Conservation (phyloP, 1,140 invertebrate species). For the Drosophila sulfurigaster region DNA sequence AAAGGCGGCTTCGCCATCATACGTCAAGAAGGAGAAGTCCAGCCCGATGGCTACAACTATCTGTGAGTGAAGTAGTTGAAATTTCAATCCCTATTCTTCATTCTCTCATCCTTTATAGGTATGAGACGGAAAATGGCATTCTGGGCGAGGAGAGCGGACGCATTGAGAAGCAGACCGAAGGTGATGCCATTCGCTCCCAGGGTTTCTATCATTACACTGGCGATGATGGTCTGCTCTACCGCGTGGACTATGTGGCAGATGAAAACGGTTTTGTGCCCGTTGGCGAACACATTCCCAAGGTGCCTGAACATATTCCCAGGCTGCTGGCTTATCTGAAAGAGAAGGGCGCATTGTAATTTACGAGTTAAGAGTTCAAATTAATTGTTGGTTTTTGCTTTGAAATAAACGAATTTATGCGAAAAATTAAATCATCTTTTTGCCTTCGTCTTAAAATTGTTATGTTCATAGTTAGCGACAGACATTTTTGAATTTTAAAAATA, state of each 20-base stretch:
- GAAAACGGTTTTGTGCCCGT: constrained; percentile 92
- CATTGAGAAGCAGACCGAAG: constrained; percentile 85
- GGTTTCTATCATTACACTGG: constrained; percentile 88
- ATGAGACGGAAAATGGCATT: constrained; percentile 88
- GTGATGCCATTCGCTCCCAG: constrained; percentile 84
- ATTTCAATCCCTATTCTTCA: too few species aligned
- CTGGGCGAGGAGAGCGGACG: constrained; percentile 86
- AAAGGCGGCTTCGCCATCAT: constrained; percentile 73
- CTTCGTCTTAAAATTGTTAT: too few species aligned
- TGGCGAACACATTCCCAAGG: constrained; percentile 92
- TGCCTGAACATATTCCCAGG: constrained; percentile 67
- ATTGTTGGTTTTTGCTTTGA: constrained; percentile 16
- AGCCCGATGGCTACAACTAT: constrained; percentile 81
- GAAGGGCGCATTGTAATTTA: constrained; percentile 32
- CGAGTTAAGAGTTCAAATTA: background rate
- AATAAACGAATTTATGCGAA: constrained; percentile 31
- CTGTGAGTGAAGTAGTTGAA: constrained; percentile 60
- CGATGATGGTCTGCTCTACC: constrained; percentile 81
- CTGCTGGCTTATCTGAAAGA: constrained; percentile 70
- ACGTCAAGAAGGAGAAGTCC: constrained; percentile 68
- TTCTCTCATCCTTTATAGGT: constrained; percentile 56
- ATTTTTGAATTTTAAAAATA: too few species aligned
- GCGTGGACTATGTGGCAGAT: constrained; percentile 92
- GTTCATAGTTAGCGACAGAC: too few species aligned
- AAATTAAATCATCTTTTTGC: background rate